These are phyloP conservation scores for Morpho deidamia DNA, from an alignment of 2,888 invertebrate species.

Conservation along the genomic window DNA sequence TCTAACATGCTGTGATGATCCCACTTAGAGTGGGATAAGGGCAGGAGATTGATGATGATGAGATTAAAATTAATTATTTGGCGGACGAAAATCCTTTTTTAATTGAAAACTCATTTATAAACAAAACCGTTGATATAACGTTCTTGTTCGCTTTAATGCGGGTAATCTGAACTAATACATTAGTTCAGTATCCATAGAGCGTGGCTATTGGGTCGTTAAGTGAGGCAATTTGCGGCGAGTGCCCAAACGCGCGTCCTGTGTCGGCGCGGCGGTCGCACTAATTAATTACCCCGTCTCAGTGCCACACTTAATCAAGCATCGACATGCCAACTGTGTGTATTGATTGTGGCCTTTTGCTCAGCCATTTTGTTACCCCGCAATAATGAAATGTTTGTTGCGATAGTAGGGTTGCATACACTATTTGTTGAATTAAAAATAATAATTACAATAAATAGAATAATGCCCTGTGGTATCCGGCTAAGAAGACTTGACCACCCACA, in stretches of 20 bases:
- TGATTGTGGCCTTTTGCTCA: constrained; percentile 2
- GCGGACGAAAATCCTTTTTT: no score
- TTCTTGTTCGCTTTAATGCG: not conserved
- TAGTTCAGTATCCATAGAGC: constrained; percentile 23
- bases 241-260: constrained; percentile 29
- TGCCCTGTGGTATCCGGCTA: no score
- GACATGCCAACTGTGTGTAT: constrained; percentile 10
- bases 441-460: no score
- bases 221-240: constrained; percentile 53
- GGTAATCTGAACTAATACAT: not conserved
- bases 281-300: constrained; percentile 54
- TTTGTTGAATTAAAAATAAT: no score
- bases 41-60: no score
- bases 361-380: not conserved
- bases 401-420: not conserved
- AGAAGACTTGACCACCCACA: no score
- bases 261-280: constrained; percentile 35
- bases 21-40: no score
- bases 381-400: not conserved
- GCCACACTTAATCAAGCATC: constrained; percentile 20
- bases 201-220: constrained; percentile 45
- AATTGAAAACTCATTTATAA: not conserved
- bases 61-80: no score
- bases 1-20: no score
- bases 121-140: not conserved